phyloP scores from a whole-genome alignment of 2,113 vertebrate species.

The Tupaia tana region DNA sequence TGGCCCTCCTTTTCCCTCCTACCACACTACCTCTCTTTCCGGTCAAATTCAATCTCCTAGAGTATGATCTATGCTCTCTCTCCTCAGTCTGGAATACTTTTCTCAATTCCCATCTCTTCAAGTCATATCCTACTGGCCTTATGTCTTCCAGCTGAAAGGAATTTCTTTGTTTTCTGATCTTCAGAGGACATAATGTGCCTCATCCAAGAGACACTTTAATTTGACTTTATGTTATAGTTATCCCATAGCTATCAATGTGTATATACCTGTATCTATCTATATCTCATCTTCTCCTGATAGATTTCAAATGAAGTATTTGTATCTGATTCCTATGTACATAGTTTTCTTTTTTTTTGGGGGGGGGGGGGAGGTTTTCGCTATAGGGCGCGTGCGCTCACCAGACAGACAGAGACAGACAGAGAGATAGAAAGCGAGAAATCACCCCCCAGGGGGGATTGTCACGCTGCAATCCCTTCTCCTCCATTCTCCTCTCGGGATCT shows the following conservation, averaged over 20 bases:
- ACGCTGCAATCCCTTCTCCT: too few relatives aligned
- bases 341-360: too few relatives aligned
- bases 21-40: conserved; percentile 5
- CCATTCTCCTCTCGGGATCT: too few relatives aligned
- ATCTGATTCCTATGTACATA: not conserved
- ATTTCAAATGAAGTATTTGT: conserved; percentile 53
- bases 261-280: not conserved
- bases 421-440: too few relatives aligned
- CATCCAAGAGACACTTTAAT: not conserved
- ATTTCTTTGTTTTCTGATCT: not conserved
- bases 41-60: not conserved
- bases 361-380: too few relatives aligned
- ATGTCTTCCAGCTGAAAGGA: conserved; percentile 38
- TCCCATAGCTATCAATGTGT: not conserved
- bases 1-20: not conserved
- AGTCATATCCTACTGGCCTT: not conserved
- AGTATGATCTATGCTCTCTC: not conserved
- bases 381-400: too few relatives aligned
- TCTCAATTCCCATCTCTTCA: conserved; percentile 1
- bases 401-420: too few relatives aligned
- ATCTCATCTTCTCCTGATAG: not conserved
- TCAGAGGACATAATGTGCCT: not conserved
- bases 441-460: too few relatives aligned
- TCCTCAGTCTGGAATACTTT: not conserved
- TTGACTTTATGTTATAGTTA: not conserved